A percentile compares a stretch with the other conserved stretches of the same genome.
phyloP scores from a whole-genome alignment of 2,113 vertebrate species.

The Megaptera novaeangliae region DNA sequence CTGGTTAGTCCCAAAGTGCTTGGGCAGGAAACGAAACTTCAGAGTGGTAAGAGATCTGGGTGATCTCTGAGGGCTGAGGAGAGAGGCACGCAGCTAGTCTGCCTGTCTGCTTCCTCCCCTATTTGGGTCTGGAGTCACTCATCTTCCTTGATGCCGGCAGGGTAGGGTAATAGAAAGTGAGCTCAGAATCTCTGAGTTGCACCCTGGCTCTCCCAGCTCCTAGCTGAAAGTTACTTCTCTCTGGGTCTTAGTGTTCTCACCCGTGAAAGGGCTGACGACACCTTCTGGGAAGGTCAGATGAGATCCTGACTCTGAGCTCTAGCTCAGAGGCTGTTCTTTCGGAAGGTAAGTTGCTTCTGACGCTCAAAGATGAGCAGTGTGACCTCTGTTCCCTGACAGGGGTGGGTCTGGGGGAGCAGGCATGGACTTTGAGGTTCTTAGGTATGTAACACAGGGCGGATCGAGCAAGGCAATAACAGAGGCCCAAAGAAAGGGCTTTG shows the following conservation, averaged over 20 bases:
- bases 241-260: not conserved
- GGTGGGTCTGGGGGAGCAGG: rapidly evolving
- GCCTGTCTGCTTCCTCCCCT: not conserved
- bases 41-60: not conserved
- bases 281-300: not conserved
- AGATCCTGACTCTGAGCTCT: not conserved
- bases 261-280: not conserved
- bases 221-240: not conserved
- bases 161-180: not conserved
- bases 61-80: not conserved
- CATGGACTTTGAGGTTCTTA: not conserved
- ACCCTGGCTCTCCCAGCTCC: not conserved
- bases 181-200: not conserved
- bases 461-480: not conserved
- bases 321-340: not conserved
- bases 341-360: not conserved
- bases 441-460: too few relatives aligned
- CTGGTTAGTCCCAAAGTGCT: constrained; percentile 5
- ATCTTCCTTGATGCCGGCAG: not conserved
- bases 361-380: not conserved
- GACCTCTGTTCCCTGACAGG: not conserved
- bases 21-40: constrained; percentile 17
- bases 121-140: rapidly evolving
- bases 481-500: not conserved
- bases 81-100: rapidly evolving